Evolutionary conservation across 2,888 invertebrate species (phyloP).

Genomic region (Steinernema carpocapsae): DNA sequence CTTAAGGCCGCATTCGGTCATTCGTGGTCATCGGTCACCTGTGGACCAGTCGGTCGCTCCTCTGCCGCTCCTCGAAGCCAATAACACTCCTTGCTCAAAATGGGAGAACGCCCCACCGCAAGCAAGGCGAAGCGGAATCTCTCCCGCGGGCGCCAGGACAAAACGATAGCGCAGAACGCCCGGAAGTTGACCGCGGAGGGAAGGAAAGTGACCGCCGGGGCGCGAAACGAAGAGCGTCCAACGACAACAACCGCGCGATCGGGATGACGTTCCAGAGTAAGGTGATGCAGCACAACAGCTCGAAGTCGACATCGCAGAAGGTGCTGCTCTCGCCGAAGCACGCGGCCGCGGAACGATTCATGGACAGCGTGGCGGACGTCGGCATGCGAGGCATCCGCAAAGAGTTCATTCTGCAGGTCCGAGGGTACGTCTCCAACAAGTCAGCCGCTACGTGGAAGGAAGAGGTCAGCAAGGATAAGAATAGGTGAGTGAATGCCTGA

Average conservation of each 20-base stretch:
- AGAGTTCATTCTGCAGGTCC: slow-evolving; percentile 37
- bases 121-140: slow-evolving; percentile 8
- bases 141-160: not conserved
- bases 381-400: slow-evolving; percentile 37
- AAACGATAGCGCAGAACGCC: not conserved
- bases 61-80: too few relatives aligned
- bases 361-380: slow-evolving; percentile 22
- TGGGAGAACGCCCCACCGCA: not conserved
- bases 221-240: not conserved
- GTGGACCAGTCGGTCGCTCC: too few relatives aligned
- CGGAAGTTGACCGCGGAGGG: slow-evolving; percentile 7
- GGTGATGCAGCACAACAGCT: not conserved
- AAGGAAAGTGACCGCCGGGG: not conserved
- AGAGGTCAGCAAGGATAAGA: slow-evolving; percentile 37
- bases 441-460: slow-evolving; percentile 35
- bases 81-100: too few relatives aligned
- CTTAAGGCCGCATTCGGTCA: too few relatives aligned
- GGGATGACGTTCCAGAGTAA: slow-evolving; percentile 8
- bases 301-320: not conserved
- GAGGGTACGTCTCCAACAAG: not conserved
- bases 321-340: slow-evolving; percentile 26
- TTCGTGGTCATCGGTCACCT: too few relatives aligned
- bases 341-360: slow-evolving; percentile 27
- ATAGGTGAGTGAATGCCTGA: not conserved
- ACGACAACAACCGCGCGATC: not conserved